A percentile compares a stretch with the other conserved stretches of the same genome.
These are phyloP conservation scores for Dasyornis broadbenti DNA, from an alignment of 2,113 vertebrate species.

Conservation along the genomic window DNA sequence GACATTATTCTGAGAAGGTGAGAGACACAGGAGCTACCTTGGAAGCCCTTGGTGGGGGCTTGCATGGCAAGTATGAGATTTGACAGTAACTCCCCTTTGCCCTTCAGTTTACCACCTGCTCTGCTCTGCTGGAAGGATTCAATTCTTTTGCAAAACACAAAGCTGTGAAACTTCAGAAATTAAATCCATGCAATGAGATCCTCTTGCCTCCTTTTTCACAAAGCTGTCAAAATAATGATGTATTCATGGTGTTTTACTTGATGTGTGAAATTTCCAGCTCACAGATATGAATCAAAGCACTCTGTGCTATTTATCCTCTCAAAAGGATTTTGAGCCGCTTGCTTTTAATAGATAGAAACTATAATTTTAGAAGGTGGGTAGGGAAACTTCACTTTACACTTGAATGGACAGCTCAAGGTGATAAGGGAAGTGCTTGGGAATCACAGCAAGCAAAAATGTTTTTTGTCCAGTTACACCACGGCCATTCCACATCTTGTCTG, in stretches of 20 bases:
- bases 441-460: not conserved
- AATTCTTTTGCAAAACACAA: slow-evolving; percentile 17
- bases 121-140: not conserved
- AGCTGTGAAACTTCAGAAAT: slow-evolving; percentile 41
- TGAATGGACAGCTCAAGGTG: slow-evolving; percentile 29
- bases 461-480: not conserved
- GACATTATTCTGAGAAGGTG: not conserved
- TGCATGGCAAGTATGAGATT: not conserved
- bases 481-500: not conserved
- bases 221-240: slow-evolving; percentile 53
- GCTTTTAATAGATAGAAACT: slow-evolving; percentile 36
- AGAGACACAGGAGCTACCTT: not conserved
- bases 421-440: not conserved
- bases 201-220: slow-evolving; percentile 23
- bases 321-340: slow-evolving; percentile 1
- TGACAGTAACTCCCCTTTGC: not conserved
- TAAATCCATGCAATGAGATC: not conserved
- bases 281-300: slow-evolving; percentile 44
- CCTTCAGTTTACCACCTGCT: slow-evolving; percentile 18
- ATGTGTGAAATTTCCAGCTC: slow-evolving; percentile 47
- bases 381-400: slow-evolving; percentile 15
- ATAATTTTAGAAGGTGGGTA: slow-evolving; percentile 31
- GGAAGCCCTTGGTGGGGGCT: not conserved
- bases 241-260: slow-evolving; percentile 34
- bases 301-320: slow-evolving; percentile 49